A percentile compares a stretch with the other conserved stretches of the same genome.
Conservation (phyloP, 2,797 vertebrate genomes). For the Aplochiton taeniatus region DNA sequence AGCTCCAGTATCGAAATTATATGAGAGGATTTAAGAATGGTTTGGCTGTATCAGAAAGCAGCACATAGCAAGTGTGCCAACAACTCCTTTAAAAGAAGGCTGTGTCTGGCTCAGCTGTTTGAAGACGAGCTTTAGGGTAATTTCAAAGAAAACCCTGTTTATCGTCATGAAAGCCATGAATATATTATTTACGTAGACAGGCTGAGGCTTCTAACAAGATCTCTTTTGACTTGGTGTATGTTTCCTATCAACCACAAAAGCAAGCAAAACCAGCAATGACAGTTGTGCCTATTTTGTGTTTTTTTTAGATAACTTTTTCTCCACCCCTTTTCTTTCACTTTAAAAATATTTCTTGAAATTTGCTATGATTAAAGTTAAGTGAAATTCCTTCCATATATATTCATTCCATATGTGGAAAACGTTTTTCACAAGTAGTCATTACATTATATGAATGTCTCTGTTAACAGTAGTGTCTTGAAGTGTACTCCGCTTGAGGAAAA, state of each 20-base stretch:
- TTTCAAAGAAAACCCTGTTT: slow-evolving; percentile 55
- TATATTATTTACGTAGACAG: slow-evolving; percentile 36
- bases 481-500: too few relatives aligned
- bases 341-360: background rate
- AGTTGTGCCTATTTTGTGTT: slow-evolving; percentile 53
- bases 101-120: slow-evolving; percentile 52
- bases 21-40: background rate
- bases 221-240: slow-evolving; percentile 58
- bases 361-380: too few relatives aligned
- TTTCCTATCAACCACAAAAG: slow-evolving; percentile 54
- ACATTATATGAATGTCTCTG: too few relatives aligned
- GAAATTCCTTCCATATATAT: too few relatives aligned
- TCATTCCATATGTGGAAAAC: too few relatives aligned
- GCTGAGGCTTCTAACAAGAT: slow-evolving; percentile 34
- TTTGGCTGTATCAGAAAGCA: slow-evolving; percentile 1
- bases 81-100: slow-evolving; percentile 52
- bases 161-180: slow-evolving; percentile 69
- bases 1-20: background rate
- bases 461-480: too few relatives aligned
- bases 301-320: slow-evolving; percentile 47
- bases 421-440: too few relatives aligned
- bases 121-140: slow-evolving; percentile 58
- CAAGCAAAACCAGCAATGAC: slow-evolving; percentile 59
- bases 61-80: background rate
- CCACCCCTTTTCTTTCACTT: slow-evolving; percentile 27